phyloP scores from a whole-genome alignment of 2,888 invertebrate genomes.

The Stenchaetothrips biformis region DNA sequence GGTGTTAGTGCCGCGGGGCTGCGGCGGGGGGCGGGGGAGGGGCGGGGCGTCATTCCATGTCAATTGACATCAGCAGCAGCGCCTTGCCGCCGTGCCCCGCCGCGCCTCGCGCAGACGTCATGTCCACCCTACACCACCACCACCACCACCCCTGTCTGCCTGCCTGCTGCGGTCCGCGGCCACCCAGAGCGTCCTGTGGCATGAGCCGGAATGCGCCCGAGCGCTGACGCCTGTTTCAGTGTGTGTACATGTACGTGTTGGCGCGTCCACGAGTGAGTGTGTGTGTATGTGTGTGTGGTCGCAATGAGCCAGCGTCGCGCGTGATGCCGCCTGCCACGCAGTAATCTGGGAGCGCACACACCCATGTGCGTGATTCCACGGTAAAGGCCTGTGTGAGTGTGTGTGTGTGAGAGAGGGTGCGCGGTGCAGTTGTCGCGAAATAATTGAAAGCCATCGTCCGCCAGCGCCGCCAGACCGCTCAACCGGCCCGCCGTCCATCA shows the following conservation, averaged over 20 bases:
- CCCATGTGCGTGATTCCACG: not conserved
- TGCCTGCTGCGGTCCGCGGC: too few relatives aligned
- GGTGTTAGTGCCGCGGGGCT: too few relatives aligned
- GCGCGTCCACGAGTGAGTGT: not conserved
- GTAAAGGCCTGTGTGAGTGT: not conserved
- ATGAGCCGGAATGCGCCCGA: not conserved
- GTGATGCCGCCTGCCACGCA: not conserved
- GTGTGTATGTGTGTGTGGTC: not conserved
- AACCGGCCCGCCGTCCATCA: too few relatives aligned
- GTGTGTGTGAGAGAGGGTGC: not conserved
- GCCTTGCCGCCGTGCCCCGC: too few relatives aligned
- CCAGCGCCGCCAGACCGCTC: too few relatives aligned
- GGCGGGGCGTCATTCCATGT: too few relatives aligned
- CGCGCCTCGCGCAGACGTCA: too few relatives aligned
- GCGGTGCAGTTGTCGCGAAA: not conserved
- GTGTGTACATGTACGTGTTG: not conserved
- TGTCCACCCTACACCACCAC: too few relatives aligned
- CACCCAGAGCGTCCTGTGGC: not conserved
- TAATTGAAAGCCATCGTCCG: not conserved
- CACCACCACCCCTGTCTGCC: too few relatives aligned
- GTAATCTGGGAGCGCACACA: too few relatives aligned
- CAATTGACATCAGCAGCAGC: too few relatives aligned
- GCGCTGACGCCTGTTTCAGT: not conserved
- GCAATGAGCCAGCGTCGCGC: not conserved
- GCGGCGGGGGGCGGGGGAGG: too few relatives aligned